Evolutionary conservation across 2,113 vertebrate genomes (phyloP), one percentile per base, ranked within the genome.

Genomic region (Callipepla californica): DNA sequence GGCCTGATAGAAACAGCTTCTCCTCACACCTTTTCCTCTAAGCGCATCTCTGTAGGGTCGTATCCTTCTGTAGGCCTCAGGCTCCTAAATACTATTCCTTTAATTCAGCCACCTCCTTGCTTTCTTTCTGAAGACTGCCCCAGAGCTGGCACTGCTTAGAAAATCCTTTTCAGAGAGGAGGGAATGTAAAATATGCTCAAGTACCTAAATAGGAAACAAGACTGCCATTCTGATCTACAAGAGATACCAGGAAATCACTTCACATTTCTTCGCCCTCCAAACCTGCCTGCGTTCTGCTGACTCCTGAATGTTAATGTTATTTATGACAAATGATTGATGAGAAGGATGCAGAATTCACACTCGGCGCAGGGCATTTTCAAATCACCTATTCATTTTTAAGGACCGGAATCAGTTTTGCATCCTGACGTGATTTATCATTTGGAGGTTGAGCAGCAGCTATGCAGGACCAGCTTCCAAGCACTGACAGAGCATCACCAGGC

Each of bases 351-450:
- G 80, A 74, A 96, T 90, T 94, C 90, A 90, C 92, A 91, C 93
- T 55, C 77, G 84, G 93, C 68, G 19, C 80, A 32, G 91, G 94
- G 68, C 91, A 88, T 90, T 93, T 95, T 95, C 85, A 94, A 95
- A 96, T 95, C 95, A 93, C 85, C 96, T 96, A 92, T 97, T 97
- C 88, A 93, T 96, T 95, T 96, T 74, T 96, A 94, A 96, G 89
- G 83, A 83, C 83, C 3, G 5, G 89, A 94, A 95, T 95, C 80
- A 89, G 93, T 87, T 96, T 94, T 94, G 87, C 50, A 59, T 74
- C 91, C 83, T 93, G 93, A 94, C 57, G 1, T 85, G 90, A 96
- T 96, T 96, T 94, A 96, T 96, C 90, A 87, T 88, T 66, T 90
- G 70, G 83, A 94, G 83, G 92, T 42, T 90, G 85, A 87, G 80